These are phyloP conservation scores for Apolygus lucorum DNA, from an alignment of 1,140 invertebrate species.

Conservation along the genomic window DNA sequence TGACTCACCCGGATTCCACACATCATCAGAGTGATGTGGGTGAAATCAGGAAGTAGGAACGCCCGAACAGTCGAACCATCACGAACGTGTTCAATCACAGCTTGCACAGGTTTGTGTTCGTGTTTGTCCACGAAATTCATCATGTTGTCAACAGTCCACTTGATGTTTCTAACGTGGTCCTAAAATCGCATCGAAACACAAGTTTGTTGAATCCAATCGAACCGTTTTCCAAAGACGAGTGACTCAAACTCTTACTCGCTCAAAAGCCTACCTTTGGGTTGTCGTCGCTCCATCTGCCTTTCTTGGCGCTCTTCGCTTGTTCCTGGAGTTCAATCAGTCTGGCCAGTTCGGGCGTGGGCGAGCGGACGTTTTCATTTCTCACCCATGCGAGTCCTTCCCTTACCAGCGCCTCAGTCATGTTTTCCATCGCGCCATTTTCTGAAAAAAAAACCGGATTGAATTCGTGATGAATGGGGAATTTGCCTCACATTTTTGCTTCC, in stretches of 20 bases:
- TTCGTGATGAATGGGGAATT: no score
- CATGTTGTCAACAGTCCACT: slow-evolving; percentile 54
- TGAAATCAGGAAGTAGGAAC: slow-evolving; percentile 63
- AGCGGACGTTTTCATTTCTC: slow-evolving; percentile 61
- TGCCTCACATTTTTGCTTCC: no score
- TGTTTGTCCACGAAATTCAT: slow-evolving; percentile 54
- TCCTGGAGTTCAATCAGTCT: slow-evolving; percentile 82
- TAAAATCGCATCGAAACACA: slow-evolving; percentile 35
- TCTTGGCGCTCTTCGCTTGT: slow-evolving; percentile 71
- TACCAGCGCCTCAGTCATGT: slow-evolving; percentile 46
- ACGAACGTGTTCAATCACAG: slow-evolving; percentile 89
- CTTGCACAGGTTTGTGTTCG: slow-evolving; percentile 67
- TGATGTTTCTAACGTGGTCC: slow-evolving; percentile 73
- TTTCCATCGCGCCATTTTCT: neutral
- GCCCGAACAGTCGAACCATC: slow-evolving; percentile 91
- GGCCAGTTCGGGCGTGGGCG: slow-evolving; percentile 51
- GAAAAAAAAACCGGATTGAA: no score
- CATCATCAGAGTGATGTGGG: slow-evolving; percentile 81
- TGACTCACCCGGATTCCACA: slow-evolving; percentile 79
- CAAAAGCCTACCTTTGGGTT: neutral
- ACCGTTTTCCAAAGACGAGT: no score
- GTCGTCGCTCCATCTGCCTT: slow-evolving; percentile 67
- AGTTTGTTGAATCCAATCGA: no score
- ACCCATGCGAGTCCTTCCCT: slow-evolving; percentile 75
- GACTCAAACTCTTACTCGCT: no score